Conservation (phyloP, 1,140 invertebrate species). For the Drosophila sucinea region DNA sequence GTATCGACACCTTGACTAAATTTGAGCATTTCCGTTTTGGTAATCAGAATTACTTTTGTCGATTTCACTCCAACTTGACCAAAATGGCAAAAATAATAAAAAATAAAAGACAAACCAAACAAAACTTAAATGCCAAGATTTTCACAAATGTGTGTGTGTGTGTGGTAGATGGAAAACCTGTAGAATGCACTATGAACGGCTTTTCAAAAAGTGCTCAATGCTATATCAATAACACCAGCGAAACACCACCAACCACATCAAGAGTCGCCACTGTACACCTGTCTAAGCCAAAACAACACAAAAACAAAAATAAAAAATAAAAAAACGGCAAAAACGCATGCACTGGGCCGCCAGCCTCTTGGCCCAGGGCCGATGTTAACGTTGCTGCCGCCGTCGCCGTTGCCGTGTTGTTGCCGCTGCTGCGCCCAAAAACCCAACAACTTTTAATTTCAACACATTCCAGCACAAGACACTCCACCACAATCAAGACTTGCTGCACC, state of each 20-base stretch:
- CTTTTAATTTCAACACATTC: conserved; percentile 80
- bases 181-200: conserved; percentile 71
- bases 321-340: conserved; percentile 31
- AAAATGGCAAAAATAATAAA: conserved; percentile 20
- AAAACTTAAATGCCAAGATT: conserved; percentile 70
- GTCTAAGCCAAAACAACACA: conserved; percentile 53
- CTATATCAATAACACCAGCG: conserved; percentile 70
- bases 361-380: conserved; percentile 60
- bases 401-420: conserved; percentile 30
- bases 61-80: conserved; percentile 44
- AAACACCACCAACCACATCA: conserved; percentile 25
- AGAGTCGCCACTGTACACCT: conserved; percentile 59
- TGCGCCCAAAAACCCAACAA: conserved; percentile 79
- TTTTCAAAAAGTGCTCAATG: conserved; percentile 79
- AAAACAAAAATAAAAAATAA: conserved; percentile 39
- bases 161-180: conserved; percentile 66
- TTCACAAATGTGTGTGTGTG: conserved; percentile 47
- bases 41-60: conserved; percentile 51
- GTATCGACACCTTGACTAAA: conserved; percentile 65
- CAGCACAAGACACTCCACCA: conserved; percentile 56
- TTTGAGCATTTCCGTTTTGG: conserved; percentile 76
- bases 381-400: conserved; percentile 11
- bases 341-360: conserved; percentile 40
- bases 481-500: conserved; percentile 33
- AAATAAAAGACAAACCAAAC: conserved; percentile 16